phyloP scores from a whole-genome alignment of 2,888 invertebrate genomes.

The Nebria brevicollis region DNA sequence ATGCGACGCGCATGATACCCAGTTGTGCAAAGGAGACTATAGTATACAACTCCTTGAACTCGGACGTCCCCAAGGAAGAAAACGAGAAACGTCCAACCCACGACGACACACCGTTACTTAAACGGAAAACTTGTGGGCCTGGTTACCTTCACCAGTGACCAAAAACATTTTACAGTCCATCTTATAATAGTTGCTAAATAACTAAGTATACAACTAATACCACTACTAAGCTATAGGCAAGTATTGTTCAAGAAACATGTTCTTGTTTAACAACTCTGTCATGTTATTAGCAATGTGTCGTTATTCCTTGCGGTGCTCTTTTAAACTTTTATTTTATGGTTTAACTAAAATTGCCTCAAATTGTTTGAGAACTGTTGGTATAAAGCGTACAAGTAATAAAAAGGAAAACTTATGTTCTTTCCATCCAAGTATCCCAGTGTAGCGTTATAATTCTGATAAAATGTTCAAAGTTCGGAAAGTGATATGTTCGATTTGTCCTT shows the following conservation, averaged over 20 bases:
- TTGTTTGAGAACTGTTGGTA: neutral
- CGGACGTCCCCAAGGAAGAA: slow-evolving; percentile 6
- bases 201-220: no score
- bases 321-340: no score
- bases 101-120: slow-evolving; percentile 21
- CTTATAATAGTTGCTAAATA: no score
- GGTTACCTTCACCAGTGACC: neutral
- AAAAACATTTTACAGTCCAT: no score
- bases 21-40: neutral
- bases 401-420: slow-evolving; percentile 30
- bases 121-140: neutral
- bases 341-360: neutral
- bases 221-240: no score
- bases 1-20: neutral
- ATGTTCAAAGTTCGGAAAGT: slow-evolving; percentile 31
- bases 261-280: no score
- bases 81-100: slow-evolving; percentile 22
- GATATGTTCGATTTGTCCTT: slow-evolving; percentile 41
- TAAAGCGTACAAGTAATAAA: neutral
- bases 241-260: no score
- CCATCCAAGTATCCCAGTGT: slow-evolving; percentile 22
- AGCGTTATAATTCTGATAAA: slow-evolving; percentile 37
- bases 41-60: neutral
- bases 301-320: no score
- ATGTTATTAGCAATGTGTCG: no score